Base-by-base conservation (phyloP, 2,113 vertebrate species). In the Maccullochella peelii region DNA sequence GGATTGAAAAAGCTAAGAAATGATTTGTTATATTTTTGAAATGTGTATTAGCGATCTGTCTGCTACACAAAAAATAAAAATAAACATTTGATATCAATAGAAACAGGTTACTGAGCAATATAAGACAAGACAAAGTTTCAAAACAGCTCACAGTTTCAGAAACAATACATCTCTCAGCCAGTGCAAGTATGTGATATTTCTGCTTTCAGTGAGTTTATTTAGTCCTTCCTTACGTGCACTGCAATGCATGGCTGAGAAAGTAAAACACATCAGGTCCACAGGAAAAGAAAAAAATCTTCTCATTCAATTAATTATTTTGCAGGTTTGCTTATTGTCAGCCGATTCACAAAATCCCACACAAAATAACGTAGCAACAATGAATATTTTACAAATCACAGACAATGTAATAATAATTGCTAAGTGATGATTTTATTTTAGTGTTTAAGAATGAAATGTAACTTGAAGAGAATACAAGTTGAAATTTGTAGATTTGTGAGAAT, bases 131-230 rank as follows among this genome's bases (percentile, higher is more conserved):
- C 30, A 5, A 38, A 38, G 38, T 38, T 38, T 38, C 38, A 38
- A 38, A 38, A 38, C 38, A 38, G 38, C 38, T 38, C 7, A 5
- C 7, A 38, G 44, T 70, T 66, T 38, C 59, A 79, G 82, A 77
- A 80, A 63, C 59, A 61, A 58, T 44, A 66, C 66, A 67, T 85
- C 61, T 88, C 79, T 80, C 74, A 73, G 66, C 44, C 80, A 80
- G 77, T 75, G 69, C 54, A 73, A 79, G 65, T 69, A 58, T 85
- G 77, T 81, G 72, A 90, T 81, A 72, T 80, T 83, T 57, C 72
- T 89, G 82, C 81, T 70, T 90, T 79, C 73, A 83, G 18, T 58
- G n/a, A 76, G 92, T 92, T 94, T 94, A 92, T 94, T 94, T 94
- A 87, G 85, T 93, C 84, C 94, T 71, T 77, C 75, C 81, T 88